phyloP scores from a whole-genome alignment of 2,888 invertebrate genomes.

The Philopedon plagiatum region DNA sequence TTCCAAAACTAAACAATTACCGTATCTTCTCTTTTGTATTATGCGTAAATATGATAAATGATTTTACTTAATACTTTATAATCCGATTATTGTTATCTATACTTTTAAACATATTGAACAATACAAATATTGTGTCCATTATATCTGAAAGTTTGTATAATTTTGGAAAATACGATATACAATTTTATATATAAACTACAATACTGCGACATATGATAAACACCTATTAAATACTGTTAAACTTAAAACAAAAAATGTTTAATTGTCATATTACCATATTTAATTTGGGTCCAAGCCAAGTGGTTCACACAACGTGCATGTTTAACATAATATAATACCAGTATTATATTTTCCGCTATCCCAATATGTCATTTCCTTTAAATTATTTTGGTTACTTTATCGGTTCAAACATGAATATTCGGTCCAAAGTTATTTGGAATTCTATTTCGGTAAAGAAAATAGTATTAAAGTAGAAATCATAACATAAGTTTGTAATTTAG shows the following conservation, averaged over 20 bases:
- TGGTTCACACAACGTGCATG: conserved; percentile 41
- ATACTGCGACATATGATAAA: not conserved
- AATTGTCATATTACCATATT: not conserved
- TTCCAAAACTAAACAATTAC: too few relatives aligned
- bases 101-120: too few relatives aligned
- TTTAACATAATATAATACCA: conserved; percentile 27
- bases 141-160: too few relatives aligned
- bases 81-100: too few relatives aligned
- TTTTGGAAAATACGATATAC: not conserved
- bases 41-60: too few relatives aligned
- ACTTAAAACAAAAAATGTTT: not conserved
- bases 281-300: conserved; percentile 29
- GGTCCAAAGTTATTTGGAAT: not conserved
- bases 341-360: conserved; percentile 9
- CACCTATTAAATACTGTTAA: not conserved
- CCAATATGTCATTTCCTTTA: conserved; percentile 21
- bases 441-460: not conserved
- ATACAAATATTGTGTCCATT: too few relatives aligned
- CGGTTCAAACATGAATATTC: not conserved
- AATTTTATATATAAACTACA: not conserved
- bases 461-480: not conserved
- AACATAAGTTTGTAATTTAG: not conserved
- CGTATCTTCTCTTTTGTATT: too few relatives aligned
- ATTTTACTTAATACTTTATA: too few relatives aligned
- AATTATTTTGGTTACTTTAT: conserved; percentile 7